Conservation (phyloP, 2,888 invertebrate genomes). For the Caenorhabditis parvicauda region DNA sequence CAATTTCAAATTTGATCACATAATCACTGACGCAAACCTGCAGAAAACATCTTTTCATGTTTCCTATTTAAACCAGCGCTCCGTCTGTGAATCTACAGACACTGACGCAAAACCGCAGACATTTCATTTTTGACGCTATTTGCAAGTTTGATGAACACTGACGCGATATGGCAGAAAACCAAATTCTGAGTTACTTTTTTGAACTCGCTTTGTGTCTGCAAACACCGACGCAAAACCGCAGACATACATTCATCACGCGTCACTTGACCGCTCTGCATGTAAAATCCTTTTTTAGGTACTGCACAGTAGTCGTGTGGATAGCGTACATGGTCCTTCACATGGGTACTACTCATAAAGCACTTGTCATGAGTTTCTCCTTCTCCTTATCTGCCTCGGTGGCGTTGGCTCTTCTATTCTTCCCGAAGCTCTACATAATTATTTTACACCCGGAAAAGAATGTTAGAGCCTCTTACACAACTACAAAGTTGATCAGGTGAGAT, state of each 20-base stretch:
- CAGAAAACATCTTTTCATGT: no score
- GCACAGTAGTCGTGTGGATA: constrained; percentile 73
- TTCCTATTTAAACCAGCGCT: no score
- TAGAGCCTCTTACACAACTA: constrained; percentile 75
- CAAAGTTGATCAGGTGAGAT: constrained; percentile 69
- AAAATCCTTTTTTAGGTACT: constrained; percentile 54
- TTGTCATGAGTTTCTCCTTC: constrained; percentile 71
- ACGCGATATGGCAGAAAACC: no score
- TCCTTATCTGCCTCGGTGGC: constrained; percentile 39
- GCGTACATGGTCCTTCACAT: constrained; percentile 96
- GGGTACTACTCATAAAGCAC: constrained; percentile 71
- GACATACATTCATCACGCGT: not conserved
- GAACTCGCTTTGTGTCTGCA: not conserved
- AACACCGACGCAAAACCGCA: not conserved
- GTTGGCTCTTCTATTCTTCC: constrained; percentile 75
- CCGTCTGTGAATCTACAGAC: no score
- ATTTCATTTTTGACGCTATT: no score
- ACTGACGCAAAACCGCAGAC: no score
- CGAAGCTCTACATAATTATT: constrained; percentile 77
- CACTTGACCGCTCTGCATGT: not conserved
- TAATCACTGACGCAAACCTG: no score
- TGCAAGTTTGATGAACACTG: no score
- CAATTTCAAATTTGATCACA: no score
- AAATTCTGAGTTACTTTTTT: no score
- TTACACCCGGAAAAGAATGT: constrained; percentile 77